Conservation (phyloP, 2,113 vertebrate species). For the Connochaetes taurinus region DNA sequence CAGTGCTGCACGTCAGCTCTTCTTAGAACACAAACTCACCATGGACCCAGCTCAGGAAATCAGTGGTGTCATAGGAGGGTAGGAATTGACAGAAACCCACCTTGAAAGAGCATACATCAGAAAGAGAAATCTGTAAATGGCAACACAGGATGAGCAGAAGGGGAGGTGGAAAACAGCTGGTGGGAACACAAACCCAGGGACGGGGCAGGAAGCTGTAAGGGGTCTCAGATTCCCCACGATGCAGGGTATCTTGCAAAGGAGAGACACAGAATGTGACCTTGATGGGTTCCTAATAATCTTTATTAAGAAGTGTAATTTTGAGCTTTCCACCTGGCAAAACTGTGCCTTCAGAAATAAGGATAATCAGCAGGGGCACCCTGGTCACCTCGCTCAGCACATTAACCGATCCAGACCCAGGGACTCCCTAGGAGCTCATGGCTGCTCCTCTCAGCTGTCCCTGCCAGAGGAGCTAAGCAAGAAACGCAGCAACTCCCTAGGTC, state of each 20-base stretch:
- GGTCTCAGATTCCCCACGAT: rapidly evolving
- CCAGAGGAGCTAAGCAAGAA: neutral
- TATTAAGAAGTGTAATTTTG: neutral
- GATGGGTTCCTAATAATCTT: neutral
- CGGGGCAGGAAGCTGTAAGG: rapidly evolving
- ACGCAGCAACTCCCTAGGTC: neutral
- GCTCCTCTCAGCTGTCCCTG: neutral
- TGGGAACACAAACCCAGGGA: neutral
- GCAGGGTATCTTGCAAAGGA: neutral
- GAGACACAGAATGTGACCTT: neutral
- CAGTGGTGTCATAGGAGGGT: neutral
- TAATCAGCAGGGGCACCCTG: rapidly evolving
- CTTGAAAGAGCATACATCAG: neutral
- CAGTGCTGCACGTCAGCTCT: neutral
- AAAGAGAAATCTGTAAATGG: neutral
- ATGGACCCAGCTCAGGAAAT: neutral
- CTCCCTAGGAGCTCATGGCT: rapidly evolving
- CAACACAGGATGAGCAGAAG: neutral
- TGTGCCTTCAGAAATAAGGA: neutral
- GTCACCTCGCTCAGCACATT: too few species aligned
- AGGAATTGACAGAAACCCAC: neutral
- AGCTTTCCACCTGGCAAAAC: neutral
- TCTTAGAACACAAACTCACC: conserved; percentile 8
- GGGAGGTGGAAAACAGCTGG: neutral
- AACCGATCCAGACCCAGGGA: neutral